Conservation (phyloP, 2,113 vertebrate species). For the Bucco capensis region DNA sequence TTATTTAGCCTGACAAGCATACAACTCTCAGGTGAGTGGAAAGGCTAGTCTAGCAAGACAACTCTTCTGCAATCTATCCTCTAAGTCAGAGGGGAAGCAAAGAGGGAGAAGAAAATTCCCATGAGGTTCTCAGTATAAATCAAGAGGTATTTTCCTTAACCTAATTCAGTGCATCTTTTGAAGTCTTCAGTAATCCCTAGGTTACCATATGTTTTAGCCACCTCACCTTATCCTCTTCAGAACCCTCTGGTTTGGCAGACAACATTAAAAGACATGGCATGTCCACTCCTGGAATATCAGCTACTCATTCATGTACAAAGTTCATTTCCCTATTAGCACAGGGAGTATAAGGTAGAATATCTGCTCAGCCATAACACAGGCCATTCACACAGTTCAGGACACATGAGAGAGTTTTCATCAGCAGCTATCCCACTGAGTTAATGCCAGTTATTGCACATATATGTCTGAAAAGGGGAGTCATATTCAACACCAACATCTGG, state of each 20-base stretch:
- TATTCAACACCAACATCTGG: conserved; percentile 25
- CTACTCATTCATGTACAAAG: neutral
- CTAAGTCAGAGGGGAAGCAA: neutral
- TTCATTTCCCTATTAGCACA: neutral
- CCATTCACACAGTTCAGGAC: neutral
- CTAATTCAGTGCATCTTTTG: neutral
- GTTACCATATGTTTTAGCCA: neutral
- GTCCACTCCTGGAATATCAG: neutral
- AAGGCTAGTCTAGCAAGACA: neutral
- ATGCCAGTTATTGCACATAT: conserved; percentile 6
- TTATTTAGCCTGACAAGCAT: neutral
- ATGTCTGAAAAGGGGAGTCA: conserved; percentile 5
- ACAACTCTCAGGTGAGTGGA: neutral
- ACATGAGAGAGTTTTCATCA: neutral
- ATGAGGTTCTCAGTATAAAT: neutral
- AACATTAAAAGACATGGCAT: neutral
- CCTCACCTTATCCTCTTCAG: neutral
- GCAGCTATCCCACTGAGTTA: conserved; percentile 27
- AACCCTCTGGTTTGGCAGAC: neutral
- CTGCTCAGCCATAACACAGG: neutral
- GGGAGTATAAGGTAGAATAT: neutral
- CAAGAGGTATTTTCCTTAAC: neutral
- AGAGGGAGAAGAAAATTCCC: neutral
- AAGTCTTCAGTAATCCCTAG: neutral
- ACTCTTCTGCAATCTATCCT: neutral